phyloP scores from a whole-genome alignment of 2,113 vertebrate species.

The Oncorhynchus nerka region DNA sequence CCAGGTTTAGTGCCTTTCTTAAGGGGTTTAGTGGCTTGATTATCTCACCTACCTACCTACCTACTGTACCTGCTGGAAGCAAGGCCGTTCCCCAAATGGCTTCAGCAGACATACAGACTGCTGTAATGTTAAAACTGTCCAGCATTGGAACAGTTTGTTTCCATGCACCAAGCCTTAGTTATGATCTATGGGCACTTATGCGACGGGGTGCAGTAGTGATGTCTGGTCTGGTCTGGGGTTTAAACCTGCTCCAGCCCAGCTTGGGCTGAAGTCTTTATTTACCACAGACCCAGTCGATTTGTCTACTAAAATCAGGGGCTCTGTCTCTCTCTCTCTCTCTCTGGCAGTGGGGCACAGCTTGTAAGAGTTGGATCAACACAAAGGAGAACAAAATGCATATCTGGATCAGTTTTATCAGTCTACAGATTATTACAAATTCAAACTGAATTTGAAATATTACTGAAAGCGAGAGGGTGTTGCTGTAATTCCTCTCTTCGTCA shows the following conservation, averaged over 20 bases:
- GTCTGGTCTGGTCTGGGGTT: constrained; percentile 53
- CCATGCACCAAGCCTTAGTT: not conserved
- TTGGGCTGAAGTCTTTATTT: constrained; percentile 56
- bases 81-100: not conserved
- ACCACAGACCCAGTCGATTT: constrained; percentile 37
- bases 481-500: not conserved
- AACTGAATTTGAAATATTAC: constrained; percentile 38
- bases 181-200: not conserved
- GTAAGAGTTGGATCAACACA: constrained; percentile 48
- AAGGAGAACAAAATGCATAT: constrained; percentile 43
- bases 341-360: constrained; percentile 44
- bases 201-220: constrained; percentile 31
- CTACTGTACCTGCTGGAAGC: not conserved
- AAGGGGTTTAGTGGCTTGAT: constrained; percentile 11
- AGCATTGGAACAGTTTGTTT: constrained; percentile 40
- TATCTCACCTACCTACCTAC: constrained; percentile 11
- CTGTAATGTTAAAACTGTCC: constrained; percentile 12
- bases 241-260: constrained; percentile 48
- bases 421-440: not conserved
- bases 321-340: constrained; percentile 55
- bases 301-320: constrained; percentile 47
- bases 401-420: constrained; percentile 22
- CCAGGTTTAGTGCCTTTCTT: constrained; percentile 9
- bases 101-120: not conserved
- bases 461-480: not conserved